Base-by-base conservation (phyloP, 1,140 invertebrate species). In the Leucophenga varia region DNA sequence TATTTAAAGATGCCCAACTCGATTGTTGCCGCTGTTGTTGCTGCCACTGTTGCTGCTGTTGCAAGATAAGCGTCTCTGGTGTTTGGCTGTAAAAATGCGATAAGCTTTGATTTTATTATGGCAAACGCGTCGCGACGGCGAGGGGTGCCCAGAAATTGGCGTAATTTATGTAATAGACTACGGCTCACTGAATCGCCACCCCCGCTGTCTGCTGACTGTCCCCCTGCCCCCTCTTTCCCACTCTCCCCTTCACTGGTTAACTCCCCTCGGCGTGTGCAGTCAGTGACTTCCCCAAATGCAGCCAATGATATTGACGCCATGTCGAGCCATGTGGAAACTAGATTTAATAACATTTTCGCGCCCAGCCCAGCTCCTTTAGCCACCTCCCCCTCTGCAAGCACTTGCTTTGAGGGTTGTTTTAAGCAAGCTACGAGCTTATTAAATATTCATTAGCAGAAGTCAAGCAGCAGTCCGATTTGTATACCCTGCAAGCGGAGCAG, bases 1-100 rank as follows among this genome's bases (percentile, higher is more conserved):
- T 72, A 64, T 72, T 72, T 72, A 72, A 72, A 72, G 64, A 72
- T 72, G 64, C 59, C 64, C 47, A n/a, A n/a, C n/a, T n/a, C n/a
- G n/a, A 8, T 12, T 30, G n/a, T n/a, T n/a, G n/a, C n/a, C n/a
- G n/a, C n/a, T n/a, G n/a, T n/a, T 47, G 22, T 30, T 43, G n/a
- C 9, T 49, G n/a, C n/a, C n/a, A n/a, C n/a, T n/a, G 47, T 37
- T 51, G 30, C 41, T 54, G 36, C 39, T 17, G 37, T 31, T 36
- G n/a, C n/a, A 46, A 61, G 67, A 71, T 71, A 71, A 71, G 67
- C 63, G 61, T 60, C 54, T n/a, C n/a, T 61, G 58, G n/a, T n/a
- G n/a, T 57, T 64, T 65, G 65, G 52, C 67, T 71, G 67, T 71
- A 50, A 71, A 71, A 64, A 71, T 64, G 68, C 67, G 67, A 71